Evolutionary conservation across 2,113 vertebrate genomes (phyloP).

Genomic region (Panurus biarmicus): DNA sequence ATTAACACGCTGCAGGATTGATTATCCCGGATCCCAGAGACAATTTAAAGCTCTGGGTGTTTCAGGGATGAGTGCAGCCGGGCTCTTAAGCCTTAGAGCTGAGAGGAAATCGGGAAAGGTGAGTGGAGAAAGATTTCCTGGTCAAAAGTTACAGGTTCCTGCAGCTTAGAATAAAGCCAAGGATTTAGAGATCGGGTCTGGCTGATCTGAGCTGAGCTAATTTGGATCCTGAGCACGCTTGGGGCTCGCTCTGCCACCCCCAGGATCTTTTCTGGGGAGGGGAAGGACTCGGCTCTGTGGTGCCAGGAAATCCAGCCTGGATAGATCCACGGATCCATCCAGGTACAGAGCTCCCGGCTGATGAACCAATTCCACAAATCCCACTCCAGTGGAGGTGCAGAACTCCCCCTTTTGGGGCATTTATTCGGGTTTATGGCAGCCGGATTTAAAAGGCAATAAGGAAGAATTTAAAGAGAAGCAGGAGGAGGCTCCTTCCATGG

Average conservation of each 20-base stretch:
- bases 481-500: not conserved
- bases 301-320: not conserved
- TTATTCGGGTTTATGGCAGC: not conserved
- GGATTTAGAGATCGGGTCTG: not conserved
- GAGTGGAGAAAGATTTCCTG: not conserved
- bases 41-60: not conserved
- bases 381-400: fast-evolving
- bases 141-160: not conserved
- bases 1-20: not conserved
- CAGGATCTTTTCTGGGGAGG: not conserved
- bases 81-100: not conserved
- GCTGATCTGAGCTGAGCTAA: not conserved
- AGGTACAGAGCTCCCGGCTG: fast-evolving
- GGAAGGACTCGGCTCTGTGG: not conserved
- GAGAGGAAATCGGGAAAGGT: not conserved
- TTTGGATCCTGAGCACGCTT: not conserved
- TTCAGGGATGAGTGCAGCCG: not conserved
- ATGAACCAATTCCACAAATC: not conserved
- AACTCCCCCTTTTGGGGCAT: not conserved
- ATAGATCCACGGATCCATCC: fast-evolving
- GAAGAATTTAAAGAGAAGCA: not conserved
- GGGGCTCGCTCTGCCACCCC: not conserved
- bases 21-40: not conserved
- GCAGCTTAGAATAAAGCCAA: not conserved
- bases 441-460: not conserved